Base-by-base conservation (phyloP, 2,888 invertebrate genomes). In the Chloromyia formosa region DNA sequence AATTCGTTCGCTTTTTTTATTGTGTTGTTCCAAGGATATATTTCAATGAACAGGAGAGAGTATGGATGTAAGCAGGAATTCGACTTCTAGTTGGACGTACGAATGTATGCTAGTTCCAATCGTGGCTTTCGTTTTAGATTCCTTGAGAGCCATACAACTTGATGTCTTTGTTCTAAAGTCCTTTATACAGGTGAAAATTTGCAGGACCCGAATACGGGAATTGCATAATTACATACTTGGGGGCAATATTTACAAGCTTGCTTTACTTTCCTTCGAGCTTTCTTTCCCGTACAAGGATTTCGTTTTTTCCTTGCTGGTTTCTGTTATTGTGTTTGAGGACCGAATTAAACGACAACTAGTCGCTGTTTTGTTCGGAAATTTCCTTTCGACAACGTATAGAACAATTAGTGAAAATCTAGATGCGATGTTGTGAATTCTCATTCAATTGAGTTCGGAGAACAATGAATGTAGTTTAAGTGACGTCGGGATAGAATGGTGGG, bases 141-240 rank as follows among this genome's bases (percentile, higher is more conserved):
- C 16, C 60, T 60, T 60, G 27, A n/a, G 60, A 14, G 27, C 60
- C n/a, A 23, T 42, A 66, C 49, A 35, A 45, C 66, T 66, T 49
- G 20, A 49, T 66, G 66, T 12, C 22, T 66, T 66, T 66, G 66
- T 66, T 66, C 49, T 16, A 40, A 35, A 40, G 27, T 40, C 62
- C 23, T 40, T 35, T 23, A 49, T 66, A 20, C 66, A 42, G 66
- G 16, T 66, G 66, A 45, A 66, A n/a, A 66, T 66, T 66, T 62
- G 62, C 18, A 62, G 62, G 35, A 66, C 22, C 23, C 66, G 66
- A 66, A 66, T 49, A 49, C 66, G 42, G 35, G 66, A 49, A 66
- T 66, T 66, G 66, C 45, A 66, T 66, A 66, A 66, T 66, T 66
- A 66, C 66, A 66, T 66, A 66, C 66, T 66, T 66, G 66, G 49